These are phyloP conservation scores for Chrysopilus asiliformis DNA, from an alignment of 2,888 invertebrate species.

Conservation along the genomic window DNA sequence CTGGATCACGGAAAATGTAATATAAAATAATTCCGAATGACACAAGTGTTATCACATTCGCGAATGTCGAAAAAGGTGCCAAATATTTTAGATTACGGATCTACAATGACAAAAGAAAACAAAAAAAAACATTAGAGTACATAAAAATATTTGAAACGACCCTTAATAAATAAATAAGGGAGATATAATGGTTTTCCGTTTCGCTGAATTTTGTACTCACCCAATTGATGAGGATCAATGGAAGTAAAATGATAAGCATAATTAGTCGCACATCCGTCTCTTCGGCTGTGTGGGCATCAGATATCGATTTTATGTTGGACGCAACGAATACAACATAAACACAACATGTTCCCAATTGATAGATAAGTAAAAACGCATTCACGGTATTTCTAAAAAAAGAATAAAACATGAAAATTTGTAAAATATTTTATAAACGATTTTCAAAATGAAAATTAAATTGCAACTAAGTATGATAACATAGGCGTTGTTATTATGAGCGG, in stretches of 20 bases:
- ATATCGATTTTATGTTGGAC: constrained; percentile 62
- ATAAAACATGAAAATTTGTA: constrained; percentile 10
- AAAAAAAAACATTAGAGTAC: too few species aligned
- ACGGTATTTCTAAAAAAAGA: constrained; percentile 47
- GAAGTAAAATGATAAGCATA: constrained; percentile 59
- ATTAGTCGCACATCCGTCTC: constrained; percentile 45
- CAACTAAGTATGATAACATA: too few species aligned
- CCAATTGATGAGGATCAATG: constrained; percentile 67
- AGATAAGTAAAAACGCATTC: constrained; percentile 64
- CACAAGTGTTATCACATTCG: constrained; percentile 69
- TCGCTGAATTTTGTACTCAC: constrained; percentile 52
- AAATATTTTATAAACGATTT: not conserved
- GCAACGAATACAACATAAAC: constrained; percentile 93
- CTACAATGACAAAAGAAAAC: constrained; percentile 11
- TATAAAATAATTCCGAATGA: constrained; percentile 78
- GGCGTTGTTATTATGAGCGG: too few species aligned
- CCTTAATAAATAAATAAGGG: not conserved
- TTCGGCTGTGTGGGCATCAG: constrained; percentile 39
- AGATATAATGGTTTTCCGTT: not conserved
- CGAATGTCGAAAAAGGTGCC: constrained; percentile 80
- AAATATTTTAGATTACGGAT: constrained; percentile 65
- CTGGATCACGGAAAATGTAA: constrained; percentile 64
- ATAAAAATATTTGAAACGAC: constrained; percentile 4
- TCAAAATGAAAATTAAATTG: too few species aligned
- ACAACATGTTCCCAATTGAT: constrained; percentile 92